A percentile compares a stretch with the other conserved stretches of the same genome.
These are phyloP conservation scores for Falco concolor DNA, from an alignment of 2,797 vertebrate species.

Conservation along the genomic window DNA sequence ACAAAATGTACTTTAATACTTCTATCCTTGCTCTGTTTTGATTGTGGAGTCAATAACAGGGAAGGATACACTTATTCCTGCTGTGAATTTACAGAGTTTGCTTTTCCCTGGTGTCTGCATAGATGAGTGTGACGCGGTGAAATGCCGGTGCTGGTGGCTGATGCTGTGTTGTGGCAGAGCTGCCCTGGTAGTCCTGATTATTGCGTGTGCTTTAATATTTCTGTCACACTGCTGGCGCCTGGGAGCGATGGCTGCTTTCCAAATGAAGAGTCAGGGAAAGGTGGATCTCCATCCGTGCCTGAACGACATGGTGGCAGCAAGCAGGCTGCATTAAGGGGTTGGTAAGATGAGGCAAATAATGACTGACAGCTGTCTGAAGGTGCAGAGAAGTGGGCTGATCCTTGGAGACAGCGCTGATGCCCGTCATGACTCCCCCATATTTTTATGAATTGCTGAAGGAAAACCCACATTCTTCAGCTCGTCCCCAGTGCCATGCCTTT, in stretches of 20 bases:
- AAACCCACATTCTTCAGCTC: not conserved
- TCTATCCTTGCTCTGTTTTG: not conserved
- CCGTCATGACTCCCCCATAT: not conserved
- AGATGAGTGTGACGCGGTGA: not conserved
- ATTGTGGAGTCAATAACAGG: not conserved
- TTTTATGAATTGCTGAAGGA: not conserved
- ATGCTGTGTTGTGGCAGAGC: fast-evolving
- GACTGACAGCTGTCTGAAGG: not conserved
- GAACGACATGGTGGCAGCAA: fast-evolving
- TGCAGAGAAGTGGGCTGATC: not conserved
- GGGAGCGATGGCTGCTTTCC: not conserved
- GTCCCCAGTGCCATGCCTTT: not conserved
- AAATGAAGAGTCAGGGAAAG: not conserved
- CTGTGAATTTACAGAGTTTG: not conserved
- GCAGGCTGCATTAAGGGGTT: not conserved
- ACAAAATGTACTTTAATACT: not conserved
- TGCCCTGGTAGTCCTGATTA: not conserved
- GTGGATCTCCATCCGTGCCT: not conserved
- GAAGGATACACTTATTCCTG: not conserved
- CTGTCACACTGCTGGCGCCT: not conserved
- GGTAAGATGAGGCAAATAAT: not conserved
- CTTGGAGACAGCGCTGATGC: not conserved
- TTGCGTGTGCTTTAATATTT: not conserved
- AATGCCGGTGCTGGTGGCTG: not conserved
- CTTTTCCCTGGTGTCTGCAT: not conserved